Conservation (phyloP, 2,113 vertebrate genomes). For the Ictidomys tridecemlineatus region DNA sequence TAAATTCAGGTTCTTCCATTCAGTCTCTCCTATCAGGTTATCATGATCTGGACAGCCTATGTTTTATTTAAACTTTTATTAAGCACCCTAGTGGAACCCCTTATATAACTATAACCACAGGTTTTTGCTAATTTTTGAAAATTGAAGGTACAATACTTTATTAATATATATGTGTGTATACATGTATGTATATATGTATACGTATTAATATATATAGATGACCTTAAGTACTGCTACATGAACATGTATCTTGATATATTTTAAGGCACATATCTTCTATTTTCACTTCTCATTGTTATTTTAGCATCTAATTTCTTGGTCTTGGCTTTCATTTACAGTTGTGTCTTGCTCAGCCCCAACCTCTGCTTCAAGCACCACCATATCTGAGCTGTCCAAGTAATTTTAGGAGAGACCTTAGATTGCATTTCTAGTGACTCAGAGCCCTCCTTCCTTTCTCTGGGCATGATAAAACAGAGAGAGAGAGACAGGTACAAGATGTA, state of each 20-base stretch:
- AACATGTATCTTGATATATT: neutral
- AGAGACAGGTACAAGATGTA: neutral
- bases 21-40: neutral
- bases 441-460: neutral
- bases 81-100: neutral
- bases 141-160: neutral
- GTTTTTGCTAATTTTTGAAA: neutral
- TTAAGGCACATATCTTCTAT: neutral
- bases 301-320: neutral
- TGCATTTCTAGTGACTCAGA: neutral
- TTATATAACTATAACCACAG: neutral
- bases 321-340: neutral
- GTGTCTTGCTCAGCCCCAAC: neutral
- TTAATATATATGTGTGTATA: neutral
- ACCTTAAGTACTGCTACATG: neutral
- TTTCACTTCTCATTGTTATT: neutral
- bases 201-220: neutral
- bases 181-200: neutral
- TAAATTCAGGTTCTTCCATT: neutral
- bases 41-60: neutral
- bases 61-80: conserved; percentile 32
- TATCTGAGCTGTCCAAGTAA: neutral
- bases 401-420: neutral
- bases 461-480: neutral
- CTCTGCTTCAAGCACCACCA: neutral